phyloP scores from a whole-genome alignment of 2,113 vertebrate genomes.

The Pseudorhombus dupliciocellatus region DNA sequence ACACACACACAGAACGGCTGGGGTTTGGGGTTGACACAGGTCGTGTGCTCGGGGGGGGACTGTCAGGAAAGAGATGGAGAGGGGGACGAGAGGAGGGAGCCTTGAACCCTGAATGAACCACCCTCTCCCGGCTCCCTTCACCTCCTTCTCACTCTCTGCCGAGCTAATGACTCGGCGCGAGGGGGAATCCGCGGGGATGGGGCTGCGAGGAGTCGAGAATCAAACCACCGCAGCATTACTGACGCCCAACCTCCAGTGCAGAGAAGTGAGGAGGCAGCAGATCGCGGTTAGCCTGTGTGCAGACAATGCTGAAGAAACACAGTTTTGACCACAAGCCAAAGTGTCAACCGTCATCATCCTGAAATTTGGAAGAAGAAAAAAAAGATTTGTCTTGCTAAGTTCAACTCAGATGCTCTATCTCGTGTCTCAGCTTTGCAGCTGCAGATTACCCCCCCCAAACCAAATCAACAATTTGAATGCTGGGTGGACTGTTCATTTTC shows the following conservation, averaged over 20 bases:
- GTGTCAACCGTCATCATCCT: neutral
- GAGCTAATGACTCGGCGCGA: conserved; percentile 71
- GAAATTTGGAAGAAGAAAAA: neutral
- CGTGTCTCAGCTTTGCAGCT: neutral
- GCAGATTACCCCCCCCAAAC: neutral
- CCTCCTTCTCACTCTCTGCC: conserved; percentile 47
- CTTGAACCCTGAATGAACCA: conserved; percentile 75
- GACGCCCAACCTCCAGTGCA: neutral
- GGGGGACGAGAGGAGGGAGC: conserved; percentile 39
- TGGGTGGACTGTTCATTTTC: neutral
- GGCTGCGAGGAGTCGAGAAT: conserved; percentile 18
- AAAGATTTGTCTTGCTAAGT: neutral
- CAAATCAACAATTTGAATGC: neutral
- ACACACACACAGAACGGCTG: neutral
- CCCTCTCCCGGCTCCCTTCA: conserved; percentile 33
- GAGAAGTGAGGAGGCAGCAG: neutral
- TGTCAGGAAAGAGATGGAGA: conserved; percentile 42
- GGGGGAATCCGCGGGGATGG: conserved; percentile 33
- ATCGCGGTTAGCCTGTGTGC: conserved; percentile 6
- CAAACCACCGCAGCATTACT: conserved; percentile 16
- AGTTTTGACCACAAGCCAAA: neutral
- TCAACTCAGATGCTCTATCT: neutral
- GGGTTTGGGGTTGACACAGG: conserved; percentile 46
- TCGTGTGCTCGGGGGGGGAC: conserved; percentile 42
- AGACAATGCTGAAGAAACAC: neutral